Base-by-base conservation (phyloP, 2,113 vertebrate genomes). In the Myiagra hebetior region DNA sequence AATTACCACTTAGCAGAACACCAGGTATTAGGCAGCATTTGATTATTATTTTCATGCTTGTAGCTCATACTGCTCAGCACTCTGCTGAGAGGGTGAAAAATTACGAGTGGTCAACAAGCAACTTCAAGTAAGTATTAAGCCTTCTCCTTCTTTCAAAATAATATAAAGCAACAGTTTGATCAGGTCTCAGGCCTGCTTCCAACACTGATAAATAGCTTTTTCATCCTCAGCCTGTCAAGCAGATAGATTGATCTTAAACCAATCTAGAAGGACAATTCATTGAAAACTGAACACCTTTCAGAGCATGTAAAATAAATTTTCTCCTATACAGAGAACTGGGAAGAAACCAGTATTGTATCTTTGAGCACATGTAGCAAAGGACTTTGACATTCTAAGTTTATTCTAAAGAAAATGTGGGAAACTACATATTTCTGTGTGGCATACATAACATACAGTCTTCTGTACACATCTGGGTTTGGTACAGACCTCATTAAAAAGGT, bases 201-300 rank as follows among this genome's bases (percentile, higher is more conserved):
- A 92, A 85, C 63, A 73, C n/a, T 85, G 89, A 97, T 75, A 93
- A 97, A 97, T 55, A 91, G 79, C 62, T 89, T 77, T 93, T 94
- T 69, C 78, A 44, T 69, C 76, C 90, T 78, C 82, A 60, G 67
- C 82, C 88, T 95, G 88, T 76, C 95, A 97, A 88, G 52, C 73
- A 96, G 88, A 93, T 73, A 60, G 89, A 96, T 47, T 83, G 92
- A 97, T 94, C 60, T 87, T 89, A 90, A 97, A 92, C 52, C 83
- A 97, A 81, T 77, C 92, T 92, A 97, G 85, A 37, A 89, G 57
- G 92, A 97, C 92, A 92, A 95, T 37, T 92, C 92, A 96, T 52
- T 81, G 90, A 96, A 91, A 96, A 89, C 13, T 24, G 75, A 52
- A 47, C 64, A 73, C 17, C 20, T 57, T 42, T 52, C 49, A 65